Base-by-base conservation (phyloP, 2,888 invertebrate species). In the Cheilosia impressa region DNA sequence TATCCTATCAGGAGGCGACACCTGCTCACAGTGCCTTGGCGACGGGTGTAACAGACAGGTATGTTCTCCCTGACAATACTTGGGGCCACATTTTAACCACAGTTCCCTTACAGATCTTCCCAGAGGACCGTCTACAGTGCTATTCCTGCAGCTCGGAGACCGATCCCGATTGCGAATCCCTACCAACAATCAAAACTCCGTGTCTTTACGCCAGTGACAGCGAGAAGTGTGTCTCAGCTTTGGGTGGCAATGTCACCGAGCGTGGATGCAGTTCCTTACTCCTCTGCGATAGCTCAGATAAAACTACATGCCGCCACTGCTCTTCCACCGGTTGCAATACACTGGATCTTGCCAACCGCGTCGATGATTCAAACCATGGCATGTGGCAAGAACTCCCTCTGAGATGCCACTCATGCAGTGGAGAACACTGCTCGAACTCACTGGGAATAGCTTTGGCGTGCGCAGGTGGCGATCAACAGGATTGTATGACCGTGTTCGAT, bases 401-500 rank as follows among this genome's bases (percentile, higher is more conserved):
- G 4, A 87, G 87, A 47, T 92, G 91, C 41, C 89, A 91, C 72
- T 65, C 82, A 1, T 92, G 91, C 63, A 87, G 9, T 24, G 92
- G 90, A 0, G 89, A 88, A 0, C 88, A 90, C 2, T 92, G 91
- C 47, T 27, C 43, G 3, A 60, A 76, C 43, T 91, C 91, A 0
- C 41, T 91, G 72, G 92, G 91, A 1, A 89, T 89, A 2, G 79
- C 88, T 0, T 65, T 76, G 0, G 10, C 69, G 1, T 91, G 92
- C 34, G 71, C 71, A 0, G 52, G 13, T 47, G 80, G 57, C 1
- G 90, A 90, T 19, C 75, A 88, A 0, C 90, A 91, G 75, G 91
- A 92, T 24, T 91, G 91, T 62, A 89, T 89, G 88, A 90, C 90
- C 0, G 91, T 91, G 4, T 91, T 92, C 38, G 87, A 88, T 5